Percentiles rank a stretch among this genome's conserved stretches.
phyloP scores from a whole-genome alignment of 2,797 vertebrate genomes.

The Sparidentex hasta region DNA sequence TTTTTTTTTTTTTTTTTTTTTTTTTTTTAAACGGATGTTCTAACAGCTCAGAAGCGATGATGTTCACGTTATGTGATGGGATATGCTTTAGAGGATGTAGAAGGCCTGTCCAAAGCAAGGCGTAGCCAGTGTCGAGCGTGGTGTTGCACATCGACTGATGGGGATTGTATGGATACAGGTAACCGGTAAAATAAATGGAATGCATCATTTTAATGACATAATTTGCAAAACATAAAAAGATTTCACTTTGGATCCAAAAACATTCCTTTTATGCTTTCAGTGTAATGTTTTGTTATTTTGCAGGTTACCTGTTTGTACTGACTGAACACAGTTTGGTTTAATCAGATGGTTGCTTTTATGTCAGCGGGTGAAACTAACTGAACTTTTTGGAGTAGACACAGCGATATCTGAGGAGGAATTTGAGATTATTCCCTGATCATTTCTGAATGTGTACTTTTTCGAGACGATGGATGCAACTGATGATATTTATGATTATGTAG shows the following conservation, averaged over 20 bases:
- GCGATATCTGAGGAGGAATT: not conserved
- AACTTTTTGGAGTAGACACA: not conserved
- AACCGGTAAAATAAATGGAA: constrained; percentile 36
- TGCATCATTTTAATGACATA: not conserved
- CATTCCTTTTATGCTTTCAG: constrained; percentile 27
- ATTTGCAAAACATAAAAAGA: too few relatives aligned
- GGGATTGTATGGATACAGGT: constrained; percentile 25
- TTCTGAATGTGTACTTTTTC: constrained; percentile 29
- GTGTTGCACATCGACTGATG: constrained; percentile 11
- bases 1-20: constrained; percentile 25
- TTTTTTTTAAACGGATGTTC: not conserved
- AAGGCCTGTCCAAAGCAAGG: constrained; percentile 25
- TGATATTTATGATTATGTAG: constrained; percentile 28
- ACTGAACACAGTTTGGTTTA: constrained; percentile 3
- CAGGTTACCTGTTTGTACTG: constrained; percentile 27
- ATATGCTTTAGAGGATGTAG: constrained; percentile 6
- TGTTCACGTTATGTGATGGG: constrained; percentile 13
- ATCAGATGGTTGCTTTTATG: constrained; percentile 8
- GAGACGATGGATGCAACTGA: not conserved
- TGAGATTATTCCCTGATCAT: constrained; percentile 4
- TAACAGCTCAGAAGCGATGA: constrained; percentile 23
- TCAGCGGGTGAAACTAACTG: not conserved
- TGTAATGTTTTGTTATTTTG: constrained; percentile 1
- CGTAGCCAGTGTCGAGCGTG: not conserved
- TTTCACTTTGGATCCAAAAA: not conserved